Base-by-base conservation (phyloP, 2,888 invertebrate species). In the Zele albiditarsus region DNA sequence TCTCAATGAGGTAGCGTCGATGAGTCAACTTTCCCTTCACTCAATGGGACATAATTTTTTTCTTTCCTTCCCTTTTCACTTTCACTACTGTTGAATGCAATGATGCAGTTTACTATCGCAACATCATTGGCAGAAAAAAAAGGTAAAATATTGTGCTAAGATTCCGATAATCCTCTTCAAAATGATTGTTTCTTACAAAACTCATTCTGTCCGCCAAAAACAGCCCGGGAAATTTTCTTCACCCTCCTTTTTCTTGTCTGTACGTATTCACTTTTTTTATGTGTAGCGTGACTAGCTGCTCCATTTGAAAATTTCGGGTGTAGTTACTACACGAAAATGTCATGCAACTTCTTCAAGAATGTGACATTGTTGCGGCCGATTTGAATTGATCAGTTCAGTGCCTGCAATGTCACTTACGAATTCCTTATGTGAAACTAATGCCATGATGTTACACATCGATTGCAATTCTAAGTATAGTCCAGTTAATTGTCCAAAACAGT, bases 131-230 rank as follows among this genome's bases (percentile, higher is more conserved):
- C 81, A 81, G 82, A 83, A 84, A 81, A 80, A 79, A 74, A 62
- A 73, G 31, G 38, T 31, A 49, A 23, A 57, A 76, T 60, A n/a
- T 31, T 46, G 57, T 63, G 49, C 53, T 65, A 78, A 80, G 77
- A 77, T 71, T 63, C 68, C 25, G 63, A 67, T 63, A 25, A 60
- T 73, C 38, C 77, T 74, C 66, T 33, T 27, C 57, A 58, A 46
- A 74, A 75, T 66, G 78, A 80, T 85, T 81, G 82, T 80, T 84
- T 85, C 85, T 84, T 84, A 86, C 85, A 46, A 46, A 46, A 81
- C 82, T 80, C 78, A 80, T 62, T 66, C 25, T 27, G n/a, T 38
- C 46, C 65, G 57, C 33, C 28, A 63, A 33, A 28, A 31, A 31
- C 28, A 65, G 14, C 31, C 42, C 12, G 12, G 12, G n/a, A 23